Conservation (phyloP, 2,113 vertebrate species). For the Peromyscus maniculatus region DNA sequence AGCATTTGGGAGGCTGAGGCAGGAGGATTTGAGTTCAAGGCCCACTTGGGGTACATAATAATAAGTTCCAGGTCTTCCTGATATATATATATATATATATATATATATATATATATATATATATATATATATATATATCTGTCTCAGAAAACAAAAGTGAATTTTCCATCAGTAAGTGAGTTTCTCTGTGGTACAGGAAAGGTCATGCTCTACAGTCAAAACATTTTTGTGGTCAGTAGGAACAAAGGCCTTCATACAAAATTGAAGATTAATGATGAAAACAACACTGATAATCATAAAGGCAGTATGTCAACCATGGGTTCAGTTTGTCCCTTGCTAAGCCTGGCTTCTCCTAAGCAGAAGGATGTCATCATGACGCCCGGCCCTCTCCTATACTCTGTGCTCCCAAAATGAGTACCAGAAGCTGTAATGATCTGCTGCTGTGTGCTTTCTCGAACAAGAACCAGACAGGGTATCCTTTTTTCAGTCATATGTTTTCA, state of each 20-base stretch:
- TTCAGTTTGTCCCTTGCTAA: constrained; percentile 27
- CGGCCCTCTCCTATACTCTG: background rate
- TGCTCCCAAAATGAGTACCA: constrained; percentile 28
- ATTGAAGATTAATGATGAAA: constrained; percentile 48
- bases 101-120: no score
- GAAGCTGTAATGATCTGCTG: background rate
- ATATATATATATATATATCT: no score
- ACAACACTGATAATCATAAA: constrained; percentile 28
- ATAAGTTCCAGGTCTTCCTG: background rate
- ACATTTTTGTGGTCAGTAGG: constrained; percentile 20
- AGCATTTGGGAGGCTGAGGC: background rate
- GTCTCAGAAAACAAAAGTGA: background rate
- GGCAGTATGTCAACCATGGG: background rate
- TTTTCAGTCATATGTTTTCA: constrained; percentile 14
- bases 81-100: no score
- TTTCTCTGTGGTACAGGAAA: constrained; percentile 47
- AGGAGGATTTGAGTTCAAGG: background rate
- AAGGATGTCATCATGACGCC: background rate
- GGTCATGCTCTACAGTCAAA: background rate
- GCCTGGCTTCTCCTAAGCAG: constrained; percentile 6
- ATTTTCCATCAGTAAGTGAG: constrained; percentile 34
- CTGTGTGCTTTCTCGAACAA: background rate
- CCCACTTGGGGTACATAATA: background rate
- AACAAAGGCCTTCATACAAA: constrained; percentile 48
- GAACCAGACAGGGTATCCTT: background rate